Base-by-base conservation (phyloP, 2,888 invertebrate genomes). In the Drosophila melanosoma region DNA sequence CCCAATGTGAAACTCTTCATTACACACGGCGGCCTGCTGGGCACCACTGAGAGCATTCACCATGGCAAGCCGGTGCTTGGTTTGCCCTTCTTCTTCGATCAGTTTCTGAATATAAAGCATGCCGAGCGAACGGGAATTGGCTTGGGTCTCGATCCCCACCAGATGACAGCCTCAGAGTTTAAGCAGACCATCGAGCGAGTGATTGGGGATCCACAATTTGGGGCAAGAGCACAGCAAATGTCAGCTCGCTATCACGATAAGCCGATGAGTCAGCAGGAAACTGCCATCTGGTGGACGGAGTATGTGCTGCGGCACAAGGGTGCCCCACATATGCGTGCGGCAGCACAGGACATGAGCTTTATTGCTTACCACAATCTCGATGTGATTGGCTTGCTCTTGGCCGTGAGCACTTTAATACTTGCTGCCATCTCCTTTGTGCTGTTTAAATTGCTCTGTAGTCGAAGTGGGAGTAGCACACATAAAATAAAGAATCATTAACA, bases 61-160 rank as follows among this genome's bases (percentile, higher is more conserved):
- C 92, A 93, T 77, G 94, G 94, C n/a, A 93, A 93, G 15, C 94
- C 94, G 0, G 83, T 94, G 1, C 77, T 94, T 6, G 94, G 94
- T 0, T 91, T 94, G 62, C 94, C 94, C 1, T 88, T 94, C 51
- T 93, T 93, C 64, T 93, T 91, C 11, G 94, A 94, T 83, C 94
- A 94, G 83, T 91, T 93, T 48, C 74, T 93, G 23, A 94, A 94
- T 76, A 93, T 94, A 67, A 91, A 87, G 4, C 91, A 92, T 20
- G 93, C 94, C 0, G 92, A 87, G 40, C 76, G 82, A 1, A 83
- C 90, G 2, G 94, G 94, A 3, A 93, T 90, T 76, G 94, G 93
- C 0, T 65, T 93, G 23, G 84, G 79, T 1, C 76, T 94, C n/a
- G 89, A 93, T 33, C 91, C 90, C 29, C 74, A 84, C 1, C 73